Base-by-base conservation (phyloP, 1,140 invertebrate genomes). In the Aphidius gifuensis region DNA sequence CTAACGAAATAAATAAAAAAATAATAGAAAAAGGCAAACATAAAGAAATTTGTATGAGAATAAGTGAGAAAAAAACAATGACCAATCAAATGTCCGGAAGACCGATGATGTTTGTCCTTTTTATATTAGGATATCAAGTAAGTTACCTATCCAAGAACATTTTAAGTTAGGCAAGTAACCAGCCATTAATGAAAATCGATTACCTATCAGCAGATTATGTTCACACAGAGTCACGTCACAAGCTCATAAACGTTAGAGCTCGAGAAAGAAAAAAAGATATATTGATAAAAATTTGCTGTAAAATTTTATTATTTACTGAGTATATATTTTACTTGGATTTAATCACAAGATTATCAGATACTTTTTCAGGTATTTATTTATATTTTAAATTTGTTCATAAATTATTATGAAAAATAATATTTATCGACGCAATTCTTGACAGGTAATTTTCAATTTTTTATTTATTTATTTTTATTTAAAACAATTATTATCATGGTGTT, bases 101-200 rank as follows among this genome's bases (percentile, higher is more conserved):
- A n/a, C n/a, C n/a, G n/a, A n/a, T n/a, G n/a, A n/a, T n/a, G n/a
- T n/a, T n/a, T n/a, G n/a, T n/a, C n/a, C n/a, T n/a, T n/a, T n/a
- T n/a, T n/a, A n/a, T n/a, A n/a, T n/a, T n/a, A n/a, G n/a, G n/a
- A n/a, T 16, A 16, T 16, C 16, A 16, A 16, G 1, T 16, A 16
- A 16, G 16, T 16, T 16, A 16, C 0, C 50, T 53, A 23, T 38
- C 32, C 40, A 39, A 38, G 39, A 43, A 55, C 39, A 61, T 44
- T 39, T 47, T 45, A 51, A 43, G 56, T 63, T 58, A 9, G 56
- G 38, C 53, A 32, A 49, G 57, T 21, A n/a, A 21, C 11, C 42
- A 51, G 71, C 65, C 66, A 69, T 72, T 72, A 73, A 72, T 72
- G 67, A 74, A 74, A 74, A 73, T 74, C 68, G 70, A 74, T 74